Base-by-base conservation (phyloP, 2,888 invertebrate genomes). In the Scelioninae gen. 1 region DNA sequence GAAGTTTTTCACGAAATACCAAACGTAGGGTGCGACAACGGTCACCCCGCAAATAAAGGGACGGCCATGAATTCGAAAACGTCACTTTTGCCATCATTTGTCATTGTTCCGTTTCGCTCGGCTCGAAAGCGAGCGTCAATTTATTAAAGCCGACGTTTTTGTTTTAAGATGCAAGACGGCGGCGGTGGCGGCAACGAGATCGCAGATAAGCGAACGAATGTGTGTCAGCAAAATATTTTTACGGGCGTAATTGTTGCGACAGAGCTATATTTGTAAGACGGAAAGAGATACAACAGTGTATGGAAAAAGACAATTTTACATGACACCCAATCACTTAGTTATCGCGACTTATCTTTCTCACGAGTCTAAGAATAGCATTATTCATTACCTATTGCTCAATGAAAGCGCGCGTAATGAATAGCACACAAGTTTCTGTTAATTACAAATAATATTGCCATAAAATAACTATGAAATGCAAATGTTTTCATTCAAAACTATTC, bases 341-440 rank as follows among this genome's bases (percentile, higher is more conserved):
- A 78, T 78, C 77, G 62, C 72, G 49, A 58, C 72, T 72, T 72
- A 68, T 74, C 66, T 72, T 79, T 79, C 79, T 79, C 79, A 79
- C 79, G 79, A 43, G 66, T 47, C 79, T 79, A 66, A 79, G 65
- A 79, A 79, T 66, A 60, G 66, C 51, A 45, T 62, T 56, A 72
- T 66, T 58, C 78, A 60, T 65, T 65, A 43, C 23, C 60, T 60
- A 53, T 79, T 79, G 72, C 79, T 79, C 79, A 79, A 79, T 79
- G 72, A 72, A 65, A 23, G 45, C 49, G 63, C 55, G 69, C 63
- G 69, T 78, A 69, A 79, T 68, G 72, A 79, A 74, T 79, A 60
- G 66, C 55, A 53, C 56, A 43, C 53, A 68, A 72, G 72, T 72
- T 71, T 79, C 72, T 60, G 45, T 43, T 79, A 79, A 79, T 79